These are phyloP conservation scores for Eonycteris spelaea DNA, from an alignment of 2,113 vertebrate species.

Conservation along the genomic window DNA sequence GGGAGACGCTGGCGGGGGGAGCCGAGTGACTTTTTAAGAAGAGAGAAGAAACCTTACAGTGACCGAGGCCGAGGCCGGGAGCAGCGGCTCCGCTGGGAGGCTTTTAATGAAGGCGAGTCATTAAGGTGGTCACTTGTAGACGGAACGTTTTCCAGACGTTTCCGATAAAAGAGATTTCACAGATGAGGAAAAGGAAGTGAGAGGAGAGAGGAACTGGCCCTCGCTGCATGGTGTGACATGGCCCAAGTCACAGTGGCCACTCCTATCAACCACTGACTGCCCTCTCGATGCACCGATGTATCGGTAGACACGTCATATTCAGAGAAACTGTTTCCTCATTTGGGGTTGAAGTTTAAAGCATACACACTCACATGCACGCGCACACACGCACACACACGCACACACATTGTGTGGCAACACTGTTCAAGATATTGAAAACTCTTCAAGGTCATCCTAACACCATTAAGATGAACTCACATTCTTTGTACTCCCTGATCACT, in stretches of 20 bases:
- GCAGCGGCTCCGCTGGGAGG: not conserved
- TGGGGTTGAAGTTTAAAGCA: not conserved
- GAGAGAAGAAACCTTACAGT: not conserved
- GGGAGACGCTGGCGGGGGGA: not conserved
- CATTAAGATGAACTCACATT: not conserved
- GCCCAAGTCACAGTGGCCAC: not conserved
- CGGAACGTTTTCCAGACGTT: not conserved
- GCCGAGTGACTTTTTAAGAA: not conserved
- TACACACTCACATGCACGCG: rapidly evolving
- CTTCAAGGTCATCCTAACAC: not conserved
- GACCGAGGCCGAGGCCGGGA: not conserved
- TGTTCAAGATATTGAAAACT: not conserved
- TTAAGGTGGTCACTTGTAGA: not conserved
- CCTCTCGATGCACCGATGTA: not conserved
- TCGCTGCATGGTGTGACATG: not conserved
- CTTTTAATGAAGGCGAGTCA: not conserved
- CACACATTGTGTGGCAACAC: not conserved
- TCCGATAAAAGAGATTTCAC: not conserved
- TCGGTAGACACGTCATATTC: not conserved
- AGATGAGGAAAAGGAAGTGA: not conserved
- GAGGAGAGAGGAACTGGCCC: not conserved
- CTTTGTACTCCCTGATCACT: not conserved
- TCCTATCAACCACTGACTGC: not conserved
- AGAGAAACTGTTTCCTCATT: not conserved
- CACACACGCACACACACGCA: not conserved